Evolutionary conservation across 1,140 invertebrate genomes (phyloP).

Genomic region (Ectropis grisescens): DNA sequence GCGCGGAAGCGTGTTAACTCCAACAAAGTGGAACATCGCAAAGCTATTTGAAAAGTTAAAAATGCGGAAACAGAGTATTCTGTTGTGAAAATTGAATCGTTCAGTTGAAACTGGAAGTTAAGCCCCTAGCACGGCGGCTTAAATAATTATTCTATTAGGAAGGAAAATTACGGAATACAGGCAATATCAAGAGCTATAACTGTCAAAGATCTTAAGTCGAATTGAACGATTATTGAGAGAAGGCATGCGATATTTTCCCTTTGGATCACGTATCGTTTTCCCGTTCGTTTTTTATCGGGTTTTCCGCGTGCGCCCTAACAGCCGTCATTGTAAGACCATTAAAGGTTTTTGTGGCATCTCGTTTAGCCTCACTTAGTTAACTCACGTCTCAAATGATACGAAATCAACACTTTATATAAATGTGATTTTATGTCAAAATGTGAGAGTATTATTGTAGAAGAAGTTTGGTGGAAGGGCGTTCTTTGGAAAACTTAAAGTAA

Average conservation of each 20-base stretch:
- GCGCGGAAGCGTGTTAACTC: slow-evolving; percentile 8
- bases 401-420: no score
- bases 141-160: no score
- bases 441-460: no score
- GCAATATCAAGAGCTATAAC: no score
- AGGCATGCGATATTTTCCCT: slow-evolving; percentile 13
- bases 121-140: no score
- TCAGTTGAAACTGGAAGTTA: no score
- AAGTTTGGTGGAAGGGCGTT: no score
- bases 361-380: slow-evolving; percentile 5
- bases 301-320: slow-evolving; percentile 11
- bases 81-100: background rate
- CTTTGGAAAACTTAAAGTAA: no score
- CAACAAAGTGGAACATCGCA: slow-evolving; percentile 22
- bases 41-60: slow-evolving; percentile 24
- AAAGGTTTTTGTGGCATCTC: slow-evolving; percentile 12
- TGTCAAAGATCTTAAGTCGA: no score
- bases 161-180: no score
- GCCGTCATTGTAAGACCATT: slow-evolving; percentile 20
- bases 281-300: slow-evolving; percentile 20
- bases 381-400: no score
- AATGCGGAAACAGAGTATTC: slow-evolving; percentile 11
- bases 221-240: no score
- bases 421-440: background rate
- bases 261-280: slow-evolving; percentile 19